Evolutionary conservation across 2,888 invertebrate genomes (phyloP).

Genomic region (Himalopsyche kuldschensis): DNA sequence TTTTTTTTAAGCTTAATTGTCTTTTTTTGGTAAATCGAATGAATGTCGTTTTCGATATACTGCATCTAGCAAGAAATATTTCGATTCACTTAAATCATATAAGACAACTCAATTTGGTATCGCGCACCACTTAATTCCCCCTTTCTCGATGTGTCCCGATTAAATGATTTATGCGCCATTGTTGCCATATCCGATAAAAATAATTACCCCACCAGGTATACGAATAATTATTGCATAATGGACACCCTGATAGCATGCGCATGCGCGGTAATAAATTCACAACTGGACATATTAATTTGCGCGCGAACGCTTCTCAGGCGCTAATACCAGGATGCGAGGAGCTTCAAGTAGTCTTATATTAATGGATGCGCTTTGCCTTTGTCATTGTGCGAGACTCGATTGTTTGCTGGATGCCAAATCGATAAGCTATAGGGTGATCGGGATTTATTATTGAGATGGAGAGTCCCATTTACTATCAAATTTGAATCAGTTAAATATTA

Average conservation of each 20-base stretch:
- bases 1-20: too few species aligned
- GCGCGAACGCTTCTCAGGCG: conserved; percentile 11
- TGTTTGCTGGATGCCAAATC: background rate
- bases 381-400: background rate
- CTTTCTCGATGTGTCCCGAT: background rate
- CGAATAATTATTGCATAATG: background rate
- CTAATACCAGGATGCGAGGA: background rate
- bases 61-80: background rate
- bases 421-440: background rate
- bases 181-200: background rate
- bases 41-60: too few species aligned
- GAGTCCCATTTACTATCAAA: too few species aligned
- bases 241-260: background rate
- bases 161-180: background rate
- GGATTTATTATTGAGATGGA: background rate
- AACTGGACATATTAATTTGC: conserved; percentile 12
- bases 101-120: background rate
- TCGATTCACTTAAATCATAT: background rate
- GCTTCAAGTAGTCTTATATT: background rate
- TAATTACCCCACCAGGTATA: background rate
- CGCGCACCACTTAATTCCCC: background rate
- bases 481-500: too few species aligned
- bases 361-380: background rate
- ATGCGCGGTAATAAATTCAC: conserved; percentile 7
- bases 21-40: too few species aligned